phyloP scores from a whole-genome alignment of 2,113 vertebrate species.

The Vombatus ursinus region DNA sequence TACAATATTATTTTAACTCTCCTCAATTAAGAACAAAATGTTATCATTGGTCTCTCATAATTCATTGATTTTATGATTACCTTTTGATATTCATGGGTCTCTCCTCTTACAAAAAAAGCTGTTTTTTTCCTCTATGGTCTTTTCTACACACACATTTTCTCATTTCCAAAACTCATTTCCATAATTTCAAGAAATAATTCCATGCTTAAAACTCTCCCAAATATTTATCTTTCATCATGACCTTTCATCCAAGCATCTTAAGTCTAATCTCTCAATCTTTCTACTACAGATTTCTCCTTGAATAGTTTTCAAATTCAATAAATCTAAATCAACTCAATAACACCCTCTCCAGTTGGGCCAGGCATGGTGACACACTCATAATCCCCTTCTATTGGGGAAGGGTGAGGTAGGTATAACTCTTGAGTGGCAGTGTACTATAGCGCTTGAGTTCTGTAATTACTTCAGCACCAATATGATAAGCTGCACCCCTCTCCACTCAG shows the following conservation, averaged over 20 bases:
- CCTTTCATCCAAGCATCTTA: not conserved
- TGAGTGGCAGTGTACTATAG: not conserved
- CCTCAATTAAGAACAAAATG: not conserved
- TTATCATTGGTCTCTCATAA: not conserved
- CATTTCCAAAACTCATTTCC: not conserved
- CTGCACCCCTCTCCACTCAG: not conserved
- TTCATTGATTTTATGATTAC: not conserved
- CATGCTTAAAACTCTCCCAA: not conserved
- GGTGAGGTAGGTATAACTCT: not conserved
- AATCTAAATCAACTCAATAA: not conserved
- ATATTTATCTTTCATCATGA: not conserved
- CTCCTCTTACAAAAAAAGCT: not conserved
- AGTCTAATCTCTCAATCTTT: not conserved
- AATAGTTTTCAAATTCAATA: not conserved
- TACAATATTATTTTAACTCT: not conserved
- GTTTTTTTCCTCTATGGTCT: not conserved
- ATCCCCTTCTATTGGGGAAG: not conserved
- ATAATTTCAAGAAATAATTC: not conserved
- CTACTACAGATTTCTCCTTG: not conserved
- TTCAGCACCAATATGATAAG: no score
- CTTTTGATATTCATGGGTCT: not conserved
- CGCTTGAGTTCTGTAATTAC: not conserved
- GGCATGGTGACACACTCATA: not conserved
- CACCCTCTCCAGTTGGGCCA: not conserved
- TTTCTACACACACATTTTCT: not conserved